These are phyloP conservation scores for Mythimna pallens DNA, from an alignment of 2,888 invertebrate genomes.

Conservation along the genomic window DNA sequence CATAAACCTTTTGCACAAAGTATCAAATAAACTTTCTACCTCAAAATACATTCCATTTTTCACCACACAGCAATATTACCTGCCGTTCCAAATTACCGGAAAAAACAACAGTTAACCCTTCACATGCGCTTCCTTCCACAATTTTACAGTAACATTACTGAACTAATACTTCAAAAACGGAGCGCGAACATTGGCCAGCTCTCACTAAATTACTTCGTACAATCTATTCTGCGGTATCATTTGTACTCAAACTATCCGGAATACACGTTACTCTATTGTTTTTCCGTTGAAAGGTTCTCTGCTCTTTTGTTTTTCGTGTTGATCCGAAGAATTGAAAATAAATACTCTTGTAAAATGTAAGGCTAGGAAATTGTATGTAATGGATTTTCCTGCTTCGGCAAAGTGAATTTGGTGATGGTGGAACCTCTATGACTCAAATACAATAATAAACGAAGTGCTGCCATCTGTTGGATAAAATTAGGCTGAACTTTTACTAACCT, in stretches of 20 bases:
- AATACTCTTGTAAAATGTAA: conserved; percentile 35
- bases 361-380: conserved; percentile 15
- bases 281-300: conserved; percentile 34
- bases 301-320: conserved; percentile 40
- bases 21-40: neutral
- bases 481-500: neutral
- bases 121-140: conserved; percentile 33
- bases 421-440: neutral
- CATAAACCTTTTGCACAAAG: neutral
- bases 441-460: neutral
- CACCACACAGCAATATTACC: conserved; percentile 3
- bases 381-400: conserved; percentile 11
- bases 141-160: conserved; percentile 38
- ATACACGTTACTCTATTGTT: conserved; percentile 40
- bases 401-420: conserved; percentile 22
- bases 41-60: conserved; percentile 13
- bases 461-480: neutral
- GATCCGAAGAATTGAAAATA: conserved; percentile 44
- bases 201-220: conserved; percentile 60
- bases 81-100: neutral
- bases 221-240: conserved; percentile 55
- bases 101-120: conserved; percentile 32
- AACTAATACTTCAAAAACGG: conserved; percentile 53
- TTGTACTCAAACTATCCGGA: conserved; percentile 45
- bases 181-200: conserved; percentile 41